Evolutionary conservation across 2,888 invertebrate genomes (phyloP), one percentile per base, ranked within the genome.

Genomic region (Eupithecia abbreviata): DNA sequence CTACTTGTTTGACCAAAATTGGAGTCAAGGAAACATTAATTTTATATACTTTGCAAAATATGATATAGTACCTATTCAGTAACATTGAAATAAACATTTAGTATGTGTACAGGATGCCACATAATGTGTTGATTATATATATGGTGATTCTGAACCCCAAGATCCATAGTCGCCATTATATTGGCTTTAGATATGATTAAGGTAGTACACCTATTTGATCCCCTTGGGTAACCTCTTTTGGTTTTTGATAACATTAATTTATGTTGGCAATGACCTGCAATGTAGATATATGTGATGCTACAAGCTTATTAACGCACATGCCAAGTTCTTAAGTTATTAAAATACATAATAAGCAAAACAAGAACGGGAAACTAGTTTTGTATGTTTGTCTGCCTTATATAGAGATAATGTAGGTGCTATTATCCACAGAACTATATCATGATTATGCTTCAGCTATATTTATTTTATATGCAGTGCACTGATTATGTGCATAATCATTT

Each of bases 301-400:
- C 18, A 58, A 18, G 10, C 10, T 9, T 10, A 58, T 3, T 18
- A 18, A 18, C 18, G 3, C 9, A 58, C 18, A 58, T 3, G 18
- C 58, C 5, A 3, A 55, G 58, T 58, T 58, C 18, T 12, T 55
- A 7, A 55, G 18, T 18, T 58, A 58, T 58, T 58, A 18, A 41
- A 47, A 55, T 18, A 45, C 69, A 66, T n/a, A 71, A 66, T 66
- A 55, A 67, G 58, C n/a, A 67, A 45, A 49, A 70, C 72, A 65
- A 71, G 71, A 58, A 30, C 58, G 13, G 3, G 2, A 72, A 76
- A 76, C 76, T n/a, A 12, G 76, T 76, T 73, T 7, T 55, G 49
- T 62, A n/a, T 41, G 18, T 30, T 30, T 30, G 30, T 30, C 30
- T 30, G 30, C 30, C 30, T 18, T 73, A 66, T 76, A 73, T 42